Evolutionary conservation across 2,797 vertebrate species (phyloP).

Genomic region (Adrianichthys oophorus): DNA sequence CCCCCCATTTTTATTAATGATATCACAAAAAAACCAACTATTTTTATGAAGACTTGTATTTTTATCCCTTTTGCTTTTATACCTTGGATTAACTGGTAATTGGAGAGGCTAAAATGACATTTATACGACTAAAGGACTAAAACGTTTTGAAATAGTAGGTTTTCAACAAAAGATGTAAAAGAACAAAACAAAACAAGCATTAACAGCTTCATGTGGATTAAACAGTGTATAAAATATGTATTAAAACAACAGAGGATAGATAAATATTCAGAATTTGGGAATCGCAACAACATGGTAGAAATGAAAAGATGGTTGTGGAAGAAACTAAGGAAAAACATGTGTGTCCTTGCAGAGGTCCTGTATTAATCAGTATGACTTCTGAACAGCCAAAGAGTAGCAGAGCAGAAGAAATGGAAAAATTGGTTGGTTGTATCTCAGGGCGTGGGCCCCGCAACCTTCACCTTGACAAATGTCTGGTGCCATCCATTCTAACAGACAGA

Average conservation of each 20-base stretch:
- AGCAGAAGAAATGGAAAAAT: constrained; percentile 66
- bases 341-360: constrained; percentile 17
- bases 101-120: background rate
- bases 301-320: constrained; percentile 14
- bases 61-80: background rate
- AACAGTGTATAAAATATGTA: too few relatives aligned
- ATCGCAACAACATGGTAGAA: background rate
- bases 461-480: constrained; percentile 73
- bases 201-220: too few relatives aligned
- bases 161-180: background rate
- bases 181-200: too few relatives aligned
- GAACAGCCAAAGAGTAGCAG: constrained; percentile 58
- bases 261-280: too few relatives aligned
- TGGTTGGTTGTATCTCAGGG: constrained; percentile 55
- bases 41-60: too few relatives aligned
- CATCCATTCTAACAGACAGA: constrained; percentile 58
- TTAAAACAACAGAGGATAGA: too few relatives aligned
- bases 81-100: background rate
- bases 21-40: too few relatives aligned
- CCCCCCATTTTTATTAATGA: background rate
- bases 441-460: constrained; percentile 59
- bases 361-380: constrained; percentile 62
- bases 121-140: background rate
- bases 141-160: background rate
- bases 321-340: constrained; percentile 11